Evolutionary conservation across 2,888 invertebrate species (phyloP), one percentile per base, ranked within the genome.

Genomic region (Ceriagrion tenellum): DNA sequence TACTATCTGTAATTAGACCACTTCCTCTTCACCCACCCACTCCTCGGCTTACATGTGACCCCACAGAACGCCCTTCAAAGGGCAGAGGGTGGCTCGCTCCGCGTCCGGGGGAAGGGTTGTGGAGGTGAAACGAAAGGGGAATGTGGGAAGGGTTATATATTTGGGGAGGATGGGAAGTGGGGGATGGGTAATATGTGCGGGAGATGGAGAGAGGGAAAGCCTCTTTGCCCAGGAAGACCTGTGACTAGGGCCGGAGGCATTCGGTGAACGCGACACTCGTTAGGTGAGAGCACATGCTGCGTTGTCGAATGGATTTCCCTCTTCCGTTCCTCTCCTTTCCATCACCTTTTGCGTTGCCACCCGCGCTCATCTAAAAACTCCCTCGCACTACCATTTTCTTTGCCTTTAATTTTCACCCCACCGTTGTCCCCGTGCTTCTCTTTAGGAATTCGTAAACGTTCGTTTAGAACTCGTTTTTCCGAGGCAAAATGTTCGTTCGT

Each of bases 231-330:
- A 74, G 35, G 23, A 47, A 59, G 59, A 16, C 59, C 59, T 20
- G 93, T 93, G 93, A 93, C 93, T 93, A 74, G 47, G 69, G 16
- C 93, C 93, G 26, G 69, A 93, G 93, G 93, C 69, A 93, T 93
- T 63, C 93, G 26, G 93, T 20, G 93, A 93, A 93, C 69, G 93
- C 69, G 47, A 40, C 69, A 40, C 93, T 69, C 93, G 74, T 93
- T 93, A 93, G 93, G 69, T 74, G 93, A 18, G 63, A 93, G 74
- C 93, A 93, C 93, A 93, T 69, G 93, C 69, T 69, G 69, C 93
- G 47, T 74, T 69, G 93, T 93, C 93, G 93, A 47, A 74, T 55
- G 93, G 69, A 47, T 93, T 89, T 55, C 88, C 23, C 89, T n/a
- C n/a, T 55, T 16, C 35, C 12, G 55, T 20, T 10, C 13, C 89